Conservation (phyloP, 2,797 vertebrate species). For the Okamejei kenojei region DNA sequence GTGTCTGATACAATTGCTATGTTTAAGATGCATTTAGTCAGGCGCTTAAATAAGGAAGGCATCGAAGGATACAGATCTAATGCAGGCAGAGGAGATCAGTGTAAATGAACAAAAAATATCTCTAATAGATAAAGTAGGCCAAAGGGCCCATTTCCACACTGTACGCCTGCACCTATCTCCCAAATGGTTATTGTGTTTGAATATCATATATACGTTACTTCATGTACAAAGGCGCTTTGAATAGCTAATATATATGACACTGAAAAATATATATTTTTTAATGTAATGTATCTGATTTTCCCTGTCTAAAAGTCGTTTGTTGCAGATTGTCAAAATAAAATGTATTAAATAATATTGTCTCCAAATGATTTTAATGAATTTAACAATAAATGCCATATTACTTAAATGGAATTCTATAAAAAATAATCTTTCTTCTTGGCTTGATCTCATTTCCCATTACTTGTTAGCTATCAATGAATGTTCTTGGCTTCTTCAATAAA, state of each 20-base stretch:
- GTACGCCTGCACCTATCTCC: too few species aligned
- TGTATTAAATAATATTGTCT: background rate
- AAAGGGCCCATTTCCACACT: too few species aligned
- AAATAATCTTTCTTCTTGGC: background rate
- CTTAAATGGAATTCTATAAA: conserved; percentile 6
- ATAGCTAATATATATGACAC: background rate
- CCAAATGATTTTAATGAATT: background rate
- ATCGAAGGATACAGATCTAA: too few species aligned
- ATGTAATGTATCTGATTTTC: background rate
- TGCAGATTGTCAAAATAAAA: background rate
- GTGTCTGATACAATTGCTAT: too few species aligned
- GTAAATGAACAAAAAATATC: too few species aligned
- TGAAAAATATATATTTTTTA: background rate
- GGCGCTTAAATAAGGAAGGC: too few species aligned
- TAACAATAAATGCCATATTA: background rate
- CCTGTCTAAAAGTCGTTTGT: background rate
- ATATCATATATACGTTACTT: background rate
- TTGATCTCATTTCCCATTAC: background rate
- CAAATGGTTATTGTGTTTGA: background rate
- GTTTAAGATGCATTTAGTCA: too few species aligned
- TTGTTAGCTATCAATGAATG: background rate
- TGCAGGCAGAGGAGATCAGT: too few species aligned
- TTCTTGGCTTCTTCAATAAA: conserved; percentile 1
- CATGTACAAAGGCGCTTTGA: background rate
- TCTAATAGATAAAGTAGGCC: too few species aligned